Evolutionary conservation across 2,113 vertebrate species (phyloP), one percentile per base, ranked within the genome.

Genomic region (Excalfactoria chinensis): DNA sequence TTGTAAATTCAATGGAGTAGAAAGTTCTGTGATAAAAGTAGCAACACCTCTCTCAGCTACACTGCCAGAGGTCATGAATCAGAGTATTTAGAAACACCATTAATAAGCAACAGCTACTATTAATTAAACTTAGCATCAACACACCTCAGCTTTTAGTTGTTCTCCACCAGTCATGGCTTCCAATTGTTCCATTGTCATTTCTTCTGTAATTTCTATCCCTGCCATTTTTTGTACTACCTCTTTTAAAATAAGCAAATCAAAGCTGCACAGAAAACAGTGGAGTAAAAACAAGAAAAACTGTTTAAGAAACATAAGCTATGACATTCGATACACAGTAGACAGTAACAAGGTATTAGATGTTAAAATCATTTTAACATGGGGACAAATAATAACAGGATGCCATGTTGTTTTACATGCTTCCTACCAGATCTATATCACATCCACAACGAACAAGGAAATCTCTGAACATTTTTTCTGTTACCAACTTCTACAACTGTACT

Each of bases 151-250:
- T 98, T 99, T 99, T 51, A 99, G 98, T 80, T 99, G 99, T 56
- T 99, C 99, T 92, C 99, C 99, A 88, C 99, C 99, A 25, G 99
- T 99, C 99, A 99, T 99, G 91, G 99, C 99, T 96, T 99, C 99
- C 66, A 99, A 94, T 69, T 99, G 99, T 84, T 99, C 99, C 87
- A 98, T 98, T 16, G 99, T 99, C 98, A 99, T 99, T 97, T 99
- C 99, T 83, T 99, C 99, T 28, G 99, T 99, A 95, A 99, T 99
- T 98, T 99, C 99, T 80, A 99, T 99, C 68, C 99, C 99, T 10
- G 99, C 99, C 99, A 99, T 99, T 97, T 99, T 99, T 97, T 99
- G 99, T 72, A 99, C 99, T 55, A 99, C 99, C 94, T 99, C 99
- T 97, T 99, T 99, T 88, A 99, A 98, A 97, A 99, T 99, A 88